Evolutionary conservation across 2,113 vertebrate genomes (phyloP), one percentile per base, ranked within the genome.

Genomic region (Mormoops blainvillei): DNA sequence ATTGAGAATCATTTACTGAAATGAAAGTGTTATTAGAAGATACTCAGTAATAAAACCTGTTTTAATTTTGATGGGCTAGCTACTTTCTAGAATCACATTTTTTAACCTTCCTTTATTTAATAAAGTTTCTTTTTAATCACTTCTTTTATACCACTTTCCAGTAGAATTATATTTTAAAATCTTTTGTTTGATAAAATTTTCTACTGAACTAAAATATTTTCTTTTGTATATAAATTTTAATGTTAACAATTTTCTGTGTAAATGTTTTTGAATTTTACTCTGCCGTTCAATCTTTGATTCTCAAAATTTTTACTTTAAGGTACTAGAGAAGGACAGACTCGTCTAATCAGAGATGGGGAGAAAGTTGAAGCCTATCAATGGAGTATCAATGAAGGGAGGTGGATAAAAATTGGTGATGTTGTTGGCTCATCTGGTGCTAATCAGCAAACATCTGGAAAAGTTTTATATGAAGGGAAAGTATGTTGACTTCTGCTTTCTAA

Each of bases 321-420:
- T 93, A 98, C 98, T 89, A 98, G 98, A 97, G 99, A 99, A 96
- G 99, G 99, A 93, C 99, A 99, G 95, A 99, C 99, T 41, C 98
- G 99, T 48, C 98, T 99, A 43, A 98, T 99, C 97, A 99, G 98
- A 98, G 98, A 98, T 86, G 97, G 96, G 50, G 98, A 97, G n/a
- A 98, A 98, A 95, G 98, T 99, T 14, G 99, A 99, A 98, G 99
- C 99, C 0, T 99, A 99, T 97, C 99, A 99, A 24, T 99, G 99
- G 99, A 99, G 98, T 67, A 84, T 98, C 85, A 98, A 98, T 95
- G 98, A 99, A 94, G 95, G 78, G 65, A 99, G 99, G 96, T 99
- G 99, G 99, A 94, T 99, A 96, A 99, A 99, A 98, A 99, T 99
- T 14, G 99, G 99, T 0, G 99, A 99, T 92, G 99, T 99, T 68